Evolutionary conservation across 1,140 invertebrate genomes (phyloP).

Genomic region (Procambarus clarkii): DNA sequence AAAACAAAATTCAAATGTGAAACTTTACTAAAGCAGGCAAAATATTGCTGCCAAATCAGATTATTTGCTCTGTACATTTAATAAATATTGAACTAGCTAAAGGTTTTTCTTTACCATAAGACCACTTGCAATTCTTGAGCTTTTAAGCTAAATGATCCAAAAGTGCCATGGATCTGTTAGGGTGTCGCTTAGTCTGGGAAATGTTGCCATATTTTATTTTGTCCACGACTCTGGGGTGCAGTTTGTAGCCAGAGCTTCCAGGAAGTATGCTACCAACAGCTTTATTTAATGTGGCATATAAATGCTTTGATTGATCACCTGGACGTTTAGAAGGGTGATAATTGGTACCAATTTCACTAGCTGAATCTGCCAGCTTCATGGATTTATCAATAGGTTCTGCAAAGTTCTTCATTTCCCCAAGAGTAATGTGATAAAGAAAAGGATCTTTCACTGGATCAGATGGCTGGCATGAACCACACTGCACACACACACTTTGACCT

Average conservation of each 20-base stretch:
- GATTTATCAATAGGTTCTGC: background rate
- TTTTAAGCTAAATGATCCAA: slow-evolving; percentile 32
- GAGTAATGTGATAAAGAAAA: slow-evolving; percentile 52
- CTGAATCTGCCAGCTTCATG: too few relatives aligned
- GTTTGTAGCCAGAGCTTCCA: background rate
- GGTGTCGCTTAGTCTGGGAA: slow-evolving; percentile 25
- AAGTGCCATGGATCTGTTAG: slow-evolving; percentile 53
- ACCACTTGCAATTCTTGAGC: background rate
- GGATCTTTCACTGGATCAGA: slow-evolving; percentile 19
- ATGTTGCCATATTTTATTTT: background rate
- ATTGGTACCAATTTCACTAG: background rate
- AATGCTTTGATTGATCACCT: slow-evolving; percentile 22
- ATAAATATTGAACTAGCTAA: too few relatives aligned
- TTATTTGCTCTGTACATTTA: too few relatives aligned
- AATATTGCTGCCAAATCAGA: too few relatives aligned
- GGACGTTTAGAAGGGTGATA: background rate
- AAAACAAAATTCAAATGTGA: too few relatives aligned
- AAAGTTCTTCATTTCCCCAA: slow-evolving; percentile 19
- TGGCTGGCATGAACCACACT: slow-evolving; percentile 41
- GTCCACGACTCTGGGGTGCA: background rate
- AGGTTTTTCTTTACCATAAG: too few relatives aligned
- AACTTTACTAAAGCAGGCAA: too few relatives aligned
- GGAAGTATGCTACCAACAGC: slow-evolving; percentile 29
- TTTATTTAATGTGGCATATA: slow-evolving; percentile 42
- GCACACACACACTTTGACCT: slow-evolving; percentile 31